Evolutionary conservation across 2,113 vertebrate species (phyloP).

Genomic region (Semnornis frantzii): DNA sequence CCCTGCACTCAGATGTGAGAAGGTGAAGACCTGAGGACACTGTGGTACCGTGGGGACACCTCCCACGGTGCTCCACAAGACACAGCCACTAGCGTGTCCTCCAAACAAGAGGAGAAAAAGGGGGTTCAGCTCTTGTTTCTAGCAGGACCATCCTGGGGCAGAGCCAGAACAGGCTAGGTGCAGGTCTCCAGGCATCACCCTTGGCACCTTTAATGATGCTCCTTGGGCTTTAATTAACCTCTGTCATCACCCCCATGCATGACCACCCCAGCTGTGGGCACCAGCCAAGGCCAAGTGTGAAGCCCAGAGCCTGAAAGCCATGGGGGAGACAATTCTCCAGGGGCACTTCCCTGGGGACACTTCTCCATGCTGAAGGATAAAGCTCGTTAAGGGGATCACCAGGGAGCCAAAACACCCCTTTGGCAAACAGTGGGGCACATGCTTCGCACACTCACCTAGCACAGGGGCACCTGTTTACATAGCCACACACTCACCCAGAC

Average conservation of each 20-base stretch:
- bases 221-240: too few relatives aligned
- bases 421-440: neutral
- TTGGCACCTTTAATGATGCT: neutral
- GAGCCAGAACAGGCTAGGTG: neutral
- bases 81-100: neutral
- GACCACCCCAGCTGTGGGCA: neutral
- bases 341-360: neutral
- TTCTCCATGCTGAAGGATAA: neutral
- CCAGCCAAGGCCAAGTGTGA: neutral
- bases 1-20: neutral
- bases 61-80: neutral
- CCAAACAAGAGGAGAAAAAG: neutral
- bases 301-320: neutral
- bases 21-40: too few relatives aligned
- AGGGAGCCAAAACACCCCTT: neutral
- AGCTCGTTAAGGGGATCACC: neutral
- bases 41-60: neutral
- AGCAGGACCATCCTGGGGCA: neutral
- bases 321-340: neutral
- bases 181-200: too few relatives aligned
- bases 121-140: neutral
- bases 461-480: accelerated
- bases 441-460: neutral
- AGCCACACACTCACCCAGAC: neutral
- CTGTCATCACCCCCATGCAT: too few relatives aligned